These are phyloP conservation scores for Conomelus anceps DNA, from an alignment of 2,888 invertebrate species.

Conservation along the genomic window DNA sequence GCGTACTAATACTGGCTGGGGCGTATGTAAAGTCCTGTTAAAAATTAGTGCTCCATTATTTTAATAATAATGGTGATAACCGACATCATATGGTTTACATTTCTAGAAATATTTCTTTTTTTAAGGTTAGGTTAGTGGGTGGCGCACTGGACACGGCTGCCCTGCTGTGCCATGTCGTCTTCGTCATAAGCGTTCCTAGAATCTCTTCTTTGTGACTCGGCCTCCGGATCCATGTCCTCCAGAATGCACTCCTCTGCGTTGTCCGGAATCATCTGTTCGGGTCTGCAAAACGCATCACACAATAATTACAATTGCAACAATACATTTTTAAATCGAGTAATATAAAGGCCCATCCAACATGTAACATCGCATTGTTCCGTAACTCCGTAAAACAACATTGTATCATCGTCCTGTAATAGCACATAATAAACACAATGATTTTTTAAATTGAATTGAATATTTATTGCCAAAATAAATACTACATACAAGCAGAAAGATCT, in stretches of 20 bases:
- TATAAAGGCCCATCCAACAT: too few relatives aligned
- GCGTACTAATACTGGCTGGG: background rate
- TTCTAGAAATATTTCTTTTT: background rate
- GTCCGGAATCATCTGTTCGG: constrained; percentile 63
- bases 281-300: too few relatives aligned
- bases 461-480: too few relatives aligned
- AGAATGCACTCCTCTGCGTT: constrained; percentile 67
- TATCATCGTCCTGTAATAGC: too few relatives aligned
- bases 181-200: constrained; percentile 68
- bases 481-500: too few relatives aligned
- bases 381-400: too few relatives aligned
- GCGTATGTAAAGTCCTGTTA: background rate
- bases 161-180: constrained; percentile 60
- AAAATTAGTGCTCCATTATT: background rate
- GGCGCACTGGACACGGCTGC: constrained; percentile 71
- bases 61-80: background rate
- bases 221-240: constrained; percentile 70
- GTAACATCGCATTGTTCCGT: too few relatives aligned
- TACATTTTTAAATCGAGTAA: too few relatives aligned
- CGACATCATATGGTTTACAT: background rate
- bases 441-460: too few relatives aligned
- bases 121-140: constrained; percentile 51
- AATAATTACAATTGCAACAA: too few relatives aligned
- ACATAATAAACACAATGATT: too few relatives aligned
- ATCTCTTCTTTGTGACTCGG: constrained; percentile 59